Conservation (phyloP, 2,113 vertebrate genomes). For the Fulica atra region DNA sequence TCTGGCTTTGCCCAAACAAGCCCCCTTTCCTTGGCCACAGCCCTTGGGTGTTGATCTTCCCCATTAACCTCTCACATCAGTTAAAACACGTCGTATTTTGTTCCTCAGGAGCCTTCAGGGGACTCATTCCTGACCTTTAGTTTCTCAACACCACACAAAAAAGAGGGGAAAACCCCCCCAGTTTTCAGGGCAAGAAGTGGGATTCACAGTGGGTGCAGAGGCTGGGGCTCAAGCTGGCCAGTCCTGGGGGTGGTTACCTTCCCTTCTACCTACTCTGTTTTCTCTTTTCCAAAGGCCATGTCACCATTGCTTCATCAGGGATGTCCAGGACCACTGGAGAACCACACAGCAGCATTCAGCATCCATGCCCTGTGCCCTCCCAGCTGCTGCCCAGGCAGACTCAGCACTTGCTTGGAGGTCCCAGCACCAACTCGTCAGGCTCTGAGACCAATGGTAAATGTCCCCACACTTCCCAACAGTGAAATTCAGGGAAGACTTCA, state of each 20-base stretch:
- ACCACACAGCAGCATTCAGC: accelerated
- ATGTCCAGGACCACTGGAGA: not conserved
- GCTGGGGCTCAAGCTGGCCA: not conserved
- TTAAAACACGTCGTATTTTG: not conserved
- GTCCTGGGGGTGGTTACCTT: not conserved
- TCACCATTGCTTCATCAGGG: not conserved
- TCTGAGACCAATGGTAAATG: not conserved
- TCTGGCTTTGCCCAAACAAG: conserved; percentile 28
- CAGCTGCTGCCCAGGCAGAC: not conserved
- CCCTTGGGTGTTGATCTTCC: conserved; percentile 27
- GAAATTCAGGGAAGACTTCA: not conserved
- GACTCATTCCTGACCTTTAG: conserved; percentile 45
- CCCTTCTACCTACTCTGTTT: not conserved
- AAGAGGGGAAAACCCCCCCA: not conserved
- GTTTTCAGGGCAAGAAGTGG: conserved; percentile 2
- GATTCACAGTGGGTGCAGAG: conserved; percentile 5
- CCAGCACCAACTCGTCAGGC: not conserved
- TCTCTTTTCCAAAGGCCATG: not conserved
- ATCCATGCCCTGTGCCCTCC: accelerated
- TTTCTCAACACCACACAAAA: not conserved
- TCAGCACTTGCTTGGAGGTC: not conserved
- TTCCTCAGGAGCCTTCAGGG: not conserved
- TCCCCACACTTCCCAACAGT: not conserved
- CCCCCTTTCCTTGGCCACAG: not conserved
- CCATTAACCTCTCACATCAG: not conserved